Conservation (phyloP, 2,797 vertebrate species). For the Coccyzus lansbergi region DNA sequence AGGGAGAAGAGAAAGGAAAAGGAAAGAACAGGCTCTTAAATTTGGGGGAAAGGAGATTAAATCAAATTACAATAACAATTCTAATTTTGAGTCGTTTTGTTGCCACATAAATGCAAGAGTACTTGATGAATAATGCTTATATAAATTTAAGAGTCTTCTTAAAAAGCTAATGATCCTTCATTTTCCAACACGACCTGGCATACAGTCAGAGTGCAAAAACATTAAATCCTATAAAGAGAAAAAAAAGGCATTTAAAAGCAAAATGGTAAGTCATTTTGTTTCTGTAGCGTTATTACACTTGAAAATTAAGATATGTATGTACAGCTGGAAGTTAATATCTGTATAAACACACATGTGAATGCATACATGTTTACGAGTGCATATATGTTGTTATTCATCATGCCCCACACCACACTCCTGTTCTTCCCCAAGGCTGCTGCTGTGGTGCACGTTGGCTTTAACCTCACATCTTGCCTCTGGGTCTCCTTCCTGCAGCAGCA, state of each 20-base stretch:
- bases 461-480: fast-evolving
- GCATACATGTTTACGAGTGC: not conserved
- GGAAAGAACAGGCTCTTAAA: not conserved
- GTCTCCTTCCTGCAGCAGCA: not conserved
- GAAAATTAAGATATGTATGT: fast-evolving
- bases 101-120: not conserved
- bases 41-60: not conserved
- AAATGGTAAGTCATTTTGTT: not conserved
- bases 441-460: not conserved
- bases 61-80: not conserved
- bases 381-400: not conserved
- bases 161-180: not conserved
- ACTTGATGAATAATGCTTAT: not conserved
- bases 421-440: not conserved
- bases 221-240: not conserved
- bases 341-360: not conserved
- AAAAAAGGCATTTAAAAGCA: not conserved
- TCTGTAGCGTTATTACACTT: not conserved
- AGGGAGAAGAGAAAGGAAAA: not conserved
- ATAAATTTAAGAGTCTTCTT: not conserved
- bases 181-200: not conserved
- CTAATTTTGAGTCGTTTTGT: not conserved
- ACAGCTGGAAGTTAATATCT: not conserved
- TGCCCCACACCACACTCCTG: fast-evolving
- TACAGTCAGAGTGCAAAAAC: not conserved